phyloP scores from a whole-genome alignment of 2,797 vertebrate species.

The Thalassophryne amazonica region DNA sequence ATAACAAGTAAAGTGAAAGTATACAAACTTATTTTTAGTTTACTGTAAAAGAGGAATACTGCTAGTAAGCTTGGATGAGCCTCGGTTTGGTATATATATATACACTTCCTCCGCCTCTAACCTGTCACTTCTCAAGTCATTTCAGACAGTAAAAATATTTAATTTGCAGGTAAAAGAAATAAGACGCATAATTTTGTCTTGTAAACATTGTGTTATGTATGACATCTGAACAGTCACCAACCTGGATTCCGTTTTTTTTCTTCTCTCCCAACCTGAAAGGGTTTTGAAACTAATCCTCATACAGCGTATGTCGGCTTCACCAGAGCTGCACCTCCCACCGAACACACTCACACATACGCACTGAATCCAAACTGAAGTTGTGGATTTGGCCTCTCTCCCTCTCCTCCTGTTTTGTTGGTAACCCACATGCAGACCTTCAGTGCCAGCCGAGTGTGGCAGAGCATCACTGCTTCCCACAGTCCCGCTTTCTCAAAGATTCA shows the following conservation, averaged over 20 bases:
- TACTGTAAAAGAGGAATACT: too few relatives aligned
- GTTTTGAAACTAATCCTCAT: slow-evolving; percentile 16
- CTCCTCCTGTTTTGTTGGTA: slow-evolving; percentile 67
- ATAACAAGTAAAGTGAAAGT: too few relatives aligned
- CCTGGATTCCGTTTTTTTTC: not conserved
- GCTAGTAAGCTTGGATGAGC: too few relatives aligned
- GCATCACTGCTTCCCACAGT: slow-evolving; percentile 63
- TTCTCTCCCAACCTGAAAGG: slow-evolving; percentile 6
- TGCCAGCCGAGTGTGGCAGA: slow-evolving; percentile 66
- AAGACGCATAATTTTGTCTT: not conserved
- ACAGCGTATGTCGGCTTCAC: slow-evolving; percentile 29
- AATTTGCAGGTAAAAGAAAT: too few relatives aligned
- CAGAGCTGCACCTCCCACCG: slow-evolving; percentile 12
- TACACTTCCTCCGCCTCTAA: slow-evolving; percentile 1
- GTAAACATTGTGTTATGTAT: not conserved
- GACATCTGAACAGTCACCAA: not conserved
- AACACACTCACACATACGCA: slow-evolving; percentile 29
- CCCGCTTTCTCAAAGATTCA: slow-evolving; percentile 44
- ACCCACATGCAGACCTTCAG: slow-evolving; percentile 57
- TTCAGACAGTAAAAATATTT: too few relatives aligned
- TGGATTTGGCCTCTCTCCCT: slow-evolving; percentile 53
- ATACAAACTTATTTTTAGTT: too few relatives aligned
- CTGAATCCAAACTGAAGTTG: slow-evolving; percentile 48
- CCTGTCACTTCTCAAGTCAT: not conserved
- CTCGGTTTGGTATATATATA: too few relatives aligned